phyloP scores from a whole-genome alignment of 1,140 invertebrate genomes.

The Brachionus plicatilis region DNA sequence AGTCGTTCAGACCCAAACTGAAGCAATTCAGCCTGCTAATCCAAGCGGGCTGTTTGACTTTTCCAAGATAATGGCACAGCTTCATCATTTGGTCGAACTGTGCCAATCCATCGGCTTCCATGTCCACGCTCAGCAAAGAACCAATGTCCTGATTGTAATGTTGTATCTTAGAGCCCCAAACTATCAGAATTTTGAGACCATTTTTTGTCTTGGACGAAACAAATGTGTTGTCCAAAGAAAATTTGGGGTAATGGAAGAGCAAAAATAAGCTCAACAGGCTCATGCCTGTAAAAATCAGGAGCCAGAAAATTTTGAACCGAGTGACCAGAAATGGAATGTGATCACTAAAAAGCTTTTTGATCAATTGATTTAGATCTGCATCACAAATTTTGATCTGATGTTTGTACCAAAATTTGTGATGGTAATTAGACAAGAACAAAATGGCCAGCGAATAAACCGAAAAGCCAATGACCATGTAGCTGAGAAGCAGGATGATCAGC shows the following conservation, averaged over 20 bases:
- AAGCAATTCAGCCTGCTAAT: background rate
- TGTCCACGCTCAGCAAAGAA: background rate
- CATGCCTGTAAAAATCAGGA: background rate
- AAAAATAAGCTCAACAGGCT: background rate
- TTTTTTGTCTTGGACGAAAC: background rate
- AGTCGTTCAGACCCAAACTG: background rate
- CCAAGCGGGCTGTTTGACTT: background rate
- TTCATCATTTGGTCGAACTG: background rate
- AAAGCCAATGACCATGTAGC: background rate
- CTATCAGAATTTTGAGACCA: background rate
- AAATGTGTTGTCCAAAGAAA: background rate
- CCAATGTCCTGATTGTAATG: background rate
- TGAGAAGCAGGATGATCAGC: background rate
- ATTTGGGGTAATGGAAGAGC: background rate
- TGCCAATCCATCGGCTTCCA: background rate
- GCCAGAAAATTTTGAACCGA: background rate
- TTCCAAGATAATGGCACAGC: background rate
- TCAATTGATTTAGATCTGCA: background rate
- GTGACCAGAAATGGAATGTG: background rate
- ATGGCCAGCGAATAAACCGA: background rate
- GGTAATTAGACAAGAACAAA: conserved; percentile 14
- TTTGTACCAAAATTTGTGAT: conserved; percentile 5
- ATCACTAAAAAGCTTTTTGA: background rate
- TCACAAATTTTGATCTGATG: conserved; percentile 19
- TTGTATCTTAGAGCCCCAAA: background rate